A percentile compares a stretch with the other conserved stretches of the same genome.
phyloP scores from a whole-genome alignment of 2,888 invertebrate species.

The Caenorhabditis sp. region DNA sequence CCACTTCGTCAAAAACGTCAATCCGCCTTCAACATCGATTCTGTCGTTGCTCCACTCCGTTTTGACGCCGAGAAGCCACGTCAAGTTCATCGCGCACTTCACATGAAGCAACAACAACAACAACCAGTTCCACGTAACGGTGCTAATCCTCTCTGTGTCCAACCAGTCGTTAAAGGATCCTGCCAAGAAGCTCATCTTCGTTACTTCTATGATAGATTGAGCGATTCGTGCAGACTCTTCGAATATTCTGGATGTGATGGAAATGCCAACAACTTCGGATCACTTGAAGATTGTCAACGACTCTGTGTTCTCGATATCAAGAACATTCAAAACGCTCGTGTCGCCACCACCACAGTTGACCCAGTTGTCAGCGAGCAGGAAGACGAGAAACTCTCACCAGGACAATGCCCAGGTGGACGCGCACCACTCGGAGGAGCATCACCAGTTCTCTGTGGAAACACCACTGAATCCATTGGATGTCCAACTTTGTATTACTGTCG shows the following conservation, averaged over 20 bases:
- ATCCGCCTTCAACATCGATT: slow-evolving; percentile 61
- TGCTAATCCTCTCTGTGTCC: slow-evolving; percentile 54
- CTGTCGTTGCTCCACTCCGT: slow-evolving; percentile 60
- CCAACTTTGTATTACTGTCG: slow-evolving; percentile 68
- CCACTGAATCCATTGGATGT: slow-evolving; percentile 68
- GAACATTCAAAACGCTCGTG: slow-evolving; percentile 29
- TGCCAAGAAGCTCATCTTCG: slow-evolving; percentile 64
- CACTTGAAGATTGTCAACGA: slow-evolving; percentile 60
- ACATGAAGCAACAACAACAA: slow-evolving; percentile 32
- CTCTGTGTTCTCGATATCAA: slow-evolving; percentile 55
- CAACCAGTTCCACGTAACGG: slow-evolving; percentile 44
- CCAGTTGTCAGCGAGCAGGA: slow-evolving; percentile 29
- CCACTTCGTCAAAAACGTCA: slow-evolving; percentile 45
- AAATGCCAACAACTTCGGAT: slow-evolving; percentile 70
- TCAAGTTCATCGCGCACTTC: slow-evolving; percentile 41
- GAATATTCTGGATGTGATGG: slow-evolving; percentile 69
- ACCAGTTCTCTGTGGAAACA: slow-evolving; percentile 67
- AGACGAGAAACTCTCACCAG: slow-evolving; percentile 49
- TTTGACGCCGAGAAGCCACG: slow-evolving; percentile 62
- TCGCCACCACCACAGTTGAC: slow-evolving; percentile 36
- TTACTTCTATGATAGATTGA: slow-evolving; percentile 66
- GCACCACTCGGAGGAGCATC: slow-evolving; percentile 63
- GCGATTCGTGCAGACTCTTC: slow-evolving; percentile 68
- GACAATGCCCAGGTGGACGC: slow-evolving; percentile 64
- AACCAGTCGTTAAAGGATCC: slow-evolving; percentile 58